Evolutionary conservation across 2,113 vertebrate species (phyloP).

Genomic region (Bombycilla garrulus): DNA sequence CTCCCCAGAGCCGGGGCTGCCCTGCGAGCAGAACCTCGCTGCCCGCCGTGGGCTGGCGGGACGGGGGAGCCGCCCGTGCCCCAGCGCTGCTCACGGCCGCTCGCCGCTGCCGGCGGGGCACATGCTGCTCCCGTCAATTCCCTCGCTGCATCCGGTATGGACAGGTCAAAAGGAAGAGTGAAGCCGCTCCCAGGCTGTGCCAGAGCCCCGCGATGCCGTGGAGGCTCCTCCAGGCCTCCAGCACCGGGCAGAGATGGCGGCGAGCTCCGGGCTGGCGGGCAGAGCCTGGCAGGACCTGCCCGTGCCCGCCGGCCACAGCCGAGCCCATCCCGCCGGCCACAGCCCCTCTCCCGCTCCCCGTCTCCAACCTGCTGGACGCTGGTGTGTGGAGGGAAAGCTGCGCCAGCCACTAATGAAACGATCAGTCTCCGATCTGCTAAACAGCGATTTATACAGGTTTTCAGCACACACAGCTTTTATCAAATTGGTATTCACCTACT

Average conservation of each 20-base stretch:
- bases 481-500: slow-evolving; percentile 79
- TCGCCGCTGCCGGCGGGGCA: background rate
- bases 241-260: background rate
- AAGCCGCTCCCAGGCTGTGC: accelerated
- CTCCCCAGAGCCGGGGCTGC: background rate
- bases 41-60: background rate
- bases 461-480: slow-evolving; percentile 67
- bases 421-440: slow-evolving; percentile 69
- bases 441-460: slow-evolving; percentile 64
- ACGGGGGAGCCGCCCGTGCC: background rate
- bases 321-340: accelerated
- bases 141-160: background rate
- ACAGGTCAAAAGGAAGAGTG: background rate
- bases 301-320: background rate
- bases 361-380: background rate
- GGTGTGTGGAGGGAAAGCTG: background rate
- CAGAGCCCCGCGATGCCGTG: background rate
- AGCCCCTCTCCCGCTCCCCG: background rate
- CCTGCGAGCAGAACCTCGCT: background rate
- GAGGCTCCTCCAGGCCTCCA: background rate
- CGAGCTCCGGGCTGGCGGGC: background rate
- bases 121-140: background rate
- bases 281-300: background rate
- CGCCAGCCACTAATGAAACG: slow-evolving; percentile 44
- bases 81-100: accelerated